phyloP scores from a whole-genome alignment of 1,140 invertebrate genomes.

The Fragariocoptes setiger region DNA sequence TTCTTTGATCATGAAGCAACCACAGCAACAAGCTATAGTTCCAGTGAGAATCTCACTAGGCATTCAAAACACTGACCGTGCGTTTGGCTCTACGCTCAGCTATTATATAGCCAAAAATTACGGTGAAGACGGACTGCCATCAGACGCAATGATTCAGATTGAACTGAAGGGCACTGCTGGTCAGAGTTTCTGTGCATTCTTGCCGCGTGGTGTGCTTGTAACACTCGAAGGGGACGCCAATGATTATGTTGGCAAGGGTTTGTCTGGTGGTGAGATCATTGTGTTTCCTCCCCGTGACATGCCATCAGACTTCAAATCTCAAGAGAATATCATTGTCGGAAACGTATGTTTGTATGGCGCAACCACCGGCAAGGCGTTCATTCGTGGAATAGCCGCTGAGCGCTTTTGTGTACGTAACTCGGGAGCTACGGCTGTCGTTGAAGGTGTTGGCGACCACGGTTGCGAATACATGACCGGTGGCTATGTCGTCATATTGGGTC shows the following conservation, averaged over 20 bases:
- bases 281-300: constrained; percentile 67
- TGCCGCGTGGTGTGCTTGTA: constrained; percentile 57
- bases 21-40: constrained; percentile 19
- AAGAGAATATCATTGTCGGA: constrained; percentile 81
- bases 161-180: constrained; percentile 71
- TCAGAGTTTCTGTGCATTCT: constrained; percentile 95
- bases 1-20: constrained; percentile 28
- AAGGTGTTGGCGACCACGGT: constrained; percentile 79
- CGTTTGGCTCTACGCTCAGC: constrained; percentile 70
- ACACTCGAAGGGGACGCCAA: constrained; percentile 86
- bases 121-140: constrained; percentile 53
- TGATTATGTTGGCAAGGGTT: constrained; percentile 83
- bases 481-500: constrained; percentile 52
- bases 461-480: constrained; percentile 99
- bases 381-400: constrained; percentile 84
- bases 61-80: constrained; percentile 64
- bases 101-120: constrained; percentile 72
- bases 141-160: constrained; percentile 42
- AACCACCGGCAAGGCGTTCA: constrained; percentile 67
- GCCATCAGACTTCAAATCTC: constrained; percentile 39
- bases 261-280: constrained; percentile 76
- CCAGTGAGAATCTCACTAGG: constrained; percentile 37
- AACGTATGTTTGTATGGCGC: constrained; percentile 96
- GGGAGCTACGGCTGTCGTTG: constrained; percentile 58
- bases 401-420: constrained; percentile 92